These are phyloP conservation scores for Brachynemurus nebulosus DNA, from an alignment of 2,888 invertebrate species.

Conservation along the genomic window DNA sequence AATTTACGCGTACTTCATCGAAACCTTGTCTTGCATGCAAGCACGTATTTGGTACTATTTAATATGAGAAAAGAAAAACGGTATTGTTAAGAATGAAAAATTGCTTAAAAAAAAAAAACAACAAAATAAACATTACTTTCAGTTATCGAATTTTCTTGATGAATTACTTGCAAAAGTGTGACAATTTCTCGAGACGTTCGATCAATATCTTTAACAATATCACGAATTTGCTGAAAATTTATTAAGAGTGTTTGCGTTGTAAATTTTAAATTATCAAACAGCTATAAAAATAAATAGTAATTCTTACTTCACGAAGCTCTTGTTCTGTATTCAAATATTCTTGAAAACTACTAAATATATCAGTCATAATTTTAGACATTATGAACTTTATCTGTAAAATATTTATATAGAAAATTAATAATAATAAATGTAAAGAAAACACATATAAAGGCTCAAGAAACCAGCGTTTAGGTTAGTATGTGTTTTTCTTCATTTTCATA, in stretches of 20 bases:
- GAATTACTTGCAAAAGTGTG: conserved; percentile 70
- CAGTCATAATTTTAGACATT: conserved; percentile 37
- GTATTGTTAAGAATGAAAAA: not conserved
- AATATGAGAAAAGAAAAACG: conserved; percentile 13
- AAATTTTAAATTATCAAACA: conserved; percentile 12
- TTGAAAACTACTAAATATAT: conserved; percentile 63
- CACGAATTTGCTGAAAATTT: conserved; percentile 46
- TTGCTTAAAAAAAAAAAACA: not conserved
- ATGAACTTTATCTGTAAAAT: too few species aligned
- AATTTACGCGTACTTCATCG: conserved; percentile 48
- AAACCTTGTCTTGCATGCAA: conserved; percentile 48
- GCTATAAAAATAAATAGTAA: not conserved
- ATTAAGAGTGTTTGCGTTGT: conserved; percentile 16
- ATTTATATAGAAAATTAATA: too few species aligned
- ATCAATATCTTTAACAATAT: conserved; percentile 60
- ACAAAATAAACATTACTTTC: conserved; percentile 3
- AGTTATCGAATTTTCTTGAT: conserved; percentile 47
- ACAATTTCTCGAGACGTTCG: conserved; percentile 62
- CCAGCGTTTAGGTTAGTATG: too few species aligned
- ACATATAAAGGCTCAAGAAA: too few species aligned
- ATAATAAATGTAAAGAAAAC: too few species aligned
- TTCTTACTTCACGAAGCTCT: conserved; percentile 59
- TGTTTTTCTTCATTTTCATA: too few species aligned
- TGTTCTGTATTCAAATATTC: conserved; percentile 64
- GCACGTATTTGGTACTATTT: conserved; percentile 48